Percentiles rank a stretch among this genome's conserved stretches.
Evolutionary conservation across 2,113 vertebrate genomes (phyloP).

Genomic region (Calyptommatus sinebrachiatus): DNA sequence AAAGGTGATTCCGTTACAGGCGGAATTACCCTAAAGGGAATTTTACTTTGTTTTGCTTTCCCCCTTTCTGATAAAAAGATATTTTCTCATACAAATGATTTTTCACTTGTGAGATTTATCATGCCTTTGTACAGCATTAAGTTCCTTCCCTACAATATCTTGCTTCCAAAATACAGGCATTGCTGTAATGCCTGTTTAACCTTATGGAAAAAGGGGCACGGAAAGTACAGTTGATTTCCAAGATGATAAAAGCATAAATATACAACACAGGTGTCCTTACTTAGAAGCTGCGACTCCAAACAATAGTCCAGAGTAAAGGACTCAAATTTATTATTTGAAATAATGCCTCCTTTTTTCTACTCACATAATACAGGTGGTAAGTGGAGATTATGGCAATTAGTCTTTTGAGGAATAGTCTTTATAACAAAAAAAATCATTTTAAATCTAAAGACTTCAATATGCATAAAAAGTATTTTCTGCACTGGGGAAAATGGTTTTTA

Average conservation of each 20-base stretch:
- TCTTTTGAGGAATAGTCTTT: conserved; percentile 42
- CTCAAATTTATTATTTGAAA: conserved; percentile 31
- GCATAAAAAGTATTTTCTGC: conserved; percentile 45
- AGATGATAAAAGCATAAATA: conserved; percentile 16
- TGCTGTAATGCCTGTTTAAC: conserved; percentile 14
- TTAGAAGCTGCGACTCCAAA: neutral
- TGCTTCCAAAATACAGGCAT: neutral
- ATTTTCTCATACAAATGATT: neutral
- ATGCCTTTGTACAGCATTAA: neutral
- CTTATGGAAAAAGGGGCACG: neutral
- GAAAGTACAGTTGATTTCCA: conserved; percentile 7
- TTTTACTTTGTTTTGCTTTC: too few relatives aligned
- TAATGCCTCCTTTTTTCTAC: conserved; percentile 30
- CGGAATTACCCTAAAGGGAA: too few relatives aligned
- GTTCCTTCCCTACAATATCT: neutral
- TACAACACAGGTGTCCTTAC: neutral
- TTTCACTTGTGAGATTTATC: neutral
- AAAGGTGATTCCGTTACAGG: too few relatives aligned
- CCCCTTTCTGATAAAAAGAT: neutral
- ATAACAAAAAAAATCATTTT: conserved; percentile 34
- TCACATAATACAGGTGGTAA: conserved; percentile 1
- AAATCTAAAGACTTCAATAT: conserved; percentile 41
- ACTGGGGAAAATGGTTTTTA: conserved; percentile 48
- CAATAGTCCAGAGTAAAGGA: conserved; percentile 9
- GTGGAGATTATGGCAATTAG: conserved; percentile 32